Evolutionary conservation across 2,797 vertebrate genomes (phyloP).

Genomic region (Danio aesculapii): DNA sequence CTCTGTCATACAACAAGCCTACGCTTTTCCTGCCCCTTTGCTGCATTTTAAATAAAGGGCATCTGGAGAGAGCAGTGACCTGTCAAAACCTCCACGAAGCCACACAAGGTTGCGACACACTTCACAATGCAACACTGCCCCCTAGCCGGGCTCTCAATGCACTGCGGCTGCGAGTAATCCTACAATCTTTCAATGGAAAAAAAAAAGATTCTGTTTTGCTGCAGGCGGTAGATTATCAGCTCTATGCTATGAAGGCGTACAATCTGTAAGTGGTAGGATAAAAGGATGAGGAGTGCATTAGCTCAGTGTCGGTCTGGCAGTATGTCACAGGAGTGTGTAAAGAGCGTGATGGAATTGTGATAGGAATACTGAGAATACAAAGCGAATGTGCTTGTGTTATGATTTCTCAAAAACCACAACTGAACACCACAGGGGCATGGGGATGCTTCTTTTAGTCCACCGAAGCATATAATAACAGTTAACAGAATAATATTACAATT

Average conservation of each 20-base stretch:
- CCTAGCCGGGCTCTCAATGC: constrained; percentile 29
- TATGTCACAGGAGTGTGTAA: constrained; percentile 38
- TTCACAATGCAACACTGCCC: constrained; percentile 56
- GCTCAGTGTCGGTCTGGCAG: constrained; percentile 20
- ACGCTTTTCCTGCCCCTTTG: constrained; percentile 30
- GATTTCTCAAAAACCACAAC: constrained; percentile 2
- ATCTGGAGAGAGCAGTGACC: constrained; percentile 44
- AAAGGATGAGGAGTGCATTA: constrained; percentile 47
- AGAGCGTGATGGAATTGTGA: background rate
- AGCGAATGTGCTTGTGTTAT: constrained; percentile 1
- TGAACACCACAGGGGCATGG: background rate
- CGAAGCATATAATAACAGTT: constrained; percentile 22
- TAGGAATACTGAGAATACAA: constrained; percentile 7
- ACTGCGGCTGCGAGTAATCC: constrained; percentile 8
- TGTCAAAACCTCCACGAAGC: constrained; percentile 24
- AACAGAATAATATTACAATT: background rate
- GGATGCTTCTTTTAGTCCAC: background rate
- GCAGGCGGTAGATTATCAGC: constrained; percentile 41
- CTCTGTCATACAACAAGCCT: constrained; percentile 46
- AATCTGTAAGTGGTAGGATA: constrained; percentile 48
- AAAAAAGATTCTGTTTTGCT: constrained; percentile 42
- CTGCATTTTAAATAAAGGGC: constrained; percentile 58
- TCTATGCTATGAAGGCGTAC: constrained; percentile 31
- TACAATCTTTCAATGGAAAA: constrained; percentile 24
- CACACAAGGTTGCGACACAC: constrained; percentile 14